Base-by-base conservation (phyloP, 2,113 vertebrate species). In the Mustela nigripes region DNA sequence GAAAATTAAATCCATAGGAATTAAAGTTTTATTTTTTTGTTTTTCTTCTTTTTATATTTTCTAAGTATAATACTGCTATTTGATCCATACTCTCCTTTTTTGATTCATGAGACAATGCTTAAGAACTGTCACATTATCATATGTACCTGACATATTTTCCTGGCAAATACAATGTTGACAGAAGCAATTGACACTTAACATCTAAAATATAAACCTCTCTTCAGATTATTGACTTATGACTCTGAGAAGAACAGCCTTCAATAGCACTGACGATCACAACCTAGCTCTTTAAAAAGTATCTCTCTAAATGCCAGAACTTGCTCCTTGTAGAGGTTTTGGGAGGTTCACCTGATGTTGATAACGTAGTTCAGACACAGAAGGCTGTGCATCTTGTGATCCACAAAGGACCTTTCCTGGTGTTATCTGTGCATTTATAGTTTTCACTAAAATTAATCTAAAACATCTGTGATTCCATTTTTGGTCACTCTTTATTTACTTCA, bases 111-210 rank as follows among this genome's bases (percentile, higher is more conserved):
- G 39, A 94, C 65, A 83, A 91, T 91, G 87, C 56, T 97, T 76
- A 78, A 62, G 36, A 80, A 16, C 22, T 97, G 92, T 88, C 96
- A 94, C 78, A 95, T 98, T 98, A 97, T 89, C 97, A 94, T 97
- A 98, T 45, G 56, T 94, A 94, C 78, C 74, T 98, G 97, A 96
- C 88, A 92, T 84, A 96, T 96, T 91, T 97, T 97, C 90, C 71
- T 94, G 45, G 88, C 74, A 97, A 95, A 96, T 97, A 78, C 53
- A 91, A 92, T 93, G 95, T 96, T 97, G 89, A 85, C 94, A 97
- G 79, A 96, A 97, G 79, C 90, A 97, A 93, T 90, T 95, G 78
- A 89, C 94, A 74, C 19, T 26, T 71, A 94, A 78, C 33, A 96
- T 96, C 91, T 96, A 19, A 95, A 98, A 94, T 85, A 90, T 91